Base-by-base conservation (phyloP, 2,888 invertebrate species). In the Heliconius cydno region DNA sequence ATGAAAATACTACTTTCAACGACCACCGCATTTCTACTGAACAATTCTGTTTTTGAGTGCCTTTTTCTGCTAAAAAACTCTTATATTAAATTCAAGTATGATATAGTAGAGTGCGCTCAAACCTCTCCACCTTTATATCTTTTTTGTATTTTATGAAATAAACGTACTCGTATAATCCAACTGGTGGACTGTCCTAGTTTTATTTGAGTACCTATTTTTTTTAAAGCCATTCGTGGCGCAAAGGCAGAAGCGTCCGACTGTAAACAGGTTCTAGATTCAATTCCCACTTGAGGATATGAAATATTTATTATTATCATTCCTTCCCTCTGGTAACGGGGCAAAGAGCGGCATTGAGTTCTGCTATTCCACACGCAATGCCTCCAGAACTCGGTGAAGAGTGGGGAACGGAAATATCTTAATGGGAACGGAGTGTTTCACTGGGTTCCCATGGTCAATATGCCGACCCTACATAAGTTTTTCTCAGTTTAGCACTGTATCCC, bases 1-100 rank as follows among this genome's bases (percentile, higher is more conserved):
- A 75, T 75, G 41, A 75, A 75, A 75, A 75, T 75, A 75, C 28
- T 28, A 38, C 28, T 72, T 52, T 6, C 22, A 73, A 57, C 22
- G 30, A 75, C 74, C 38, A 41, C 41, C 46, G 41, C 63, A 19
- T n/a, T 73, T n/a, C 60, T 34, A 73, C 57, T 73, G 13, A 60
- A 41, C 60, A 57, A 60, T 60, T 34, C 34, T 22, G 25, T 65
- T 41, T 65, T 41, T 60, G 75, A 75, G 75, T 41, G 75, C 75
- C 28, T 75, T 75, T 75, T 75, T 75, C 25, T 38, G 13, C 30
- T 57, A n/a, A 72, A 46, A 71, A 57, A 30, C 60, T 57, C 34
- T 73, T n/a, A 60, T 34, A 73, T 60, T 60, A 60, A 34, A 73
- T 73, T 60, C 70, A 70, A 70, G 70, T 70, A 70, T 70, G 41